Conservation (phyloP, 2,888 invertebrate genomes). For the Cerastis rubricosa region DNA sequence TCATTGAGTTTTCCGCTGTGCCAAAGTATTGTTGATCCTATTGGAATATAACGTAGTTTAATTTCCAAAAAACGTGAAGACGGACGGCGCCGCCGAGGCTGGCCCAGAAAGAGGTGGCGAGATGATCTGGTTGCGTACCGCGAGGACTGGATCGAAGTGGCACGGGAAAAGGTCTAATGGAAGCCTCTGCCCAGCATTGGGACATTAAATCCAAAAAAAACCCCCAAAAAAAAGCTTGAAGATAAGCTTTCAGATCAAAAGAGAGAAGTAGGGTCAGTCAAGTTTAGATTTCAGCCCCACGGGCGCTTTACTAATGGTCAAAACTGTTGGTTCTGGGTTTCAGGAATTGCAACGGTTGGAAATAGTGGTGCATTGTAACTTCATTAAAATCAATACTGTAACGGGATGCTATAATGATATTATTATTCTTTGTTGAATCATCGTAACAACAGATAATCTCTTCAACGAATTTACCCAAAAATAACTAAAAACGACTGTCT, state of each 20-base stretch:
- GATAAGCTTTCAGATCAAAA: neutral
- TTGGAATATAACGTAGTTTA: neutral
- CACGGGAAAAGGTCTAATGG: no score
- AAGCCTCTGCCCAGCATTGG: no score
- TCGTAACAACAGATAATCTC: conserved; percentile 1
- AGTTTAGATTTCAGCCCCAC: neutral
- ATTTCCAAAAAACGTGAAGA: no score
- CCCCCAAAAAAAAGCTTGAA: no score
- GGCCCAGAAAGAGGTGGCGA: no score
- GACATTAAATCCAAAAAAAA: no score
- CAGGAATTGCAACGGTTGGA: neutral
- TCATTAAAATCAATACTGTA: neutral
- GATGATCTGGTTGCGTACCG: no score
- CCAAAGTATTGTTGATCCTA: neutral
- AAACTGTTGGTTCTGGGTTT: neutral
- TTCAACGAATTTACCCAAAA: conserved; percentile 6
- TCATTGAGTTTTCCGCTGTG: neutral
- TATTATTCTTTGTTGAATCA: neutral
- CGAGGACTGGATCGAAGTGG: no score
- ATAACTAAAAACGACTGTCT: conserved; percentile 7
- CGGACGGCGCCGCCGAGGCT: no score
- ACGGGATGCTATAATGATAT: neutral
- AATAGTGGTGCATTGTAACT: neutral
- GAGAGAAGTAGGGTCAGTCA: neutral
- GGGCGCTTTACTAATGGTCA: neutral